phyloP scores from a whole-genome alignment of 2,113 vertebrate species.

The Phodopus roborovskii region DNA sequence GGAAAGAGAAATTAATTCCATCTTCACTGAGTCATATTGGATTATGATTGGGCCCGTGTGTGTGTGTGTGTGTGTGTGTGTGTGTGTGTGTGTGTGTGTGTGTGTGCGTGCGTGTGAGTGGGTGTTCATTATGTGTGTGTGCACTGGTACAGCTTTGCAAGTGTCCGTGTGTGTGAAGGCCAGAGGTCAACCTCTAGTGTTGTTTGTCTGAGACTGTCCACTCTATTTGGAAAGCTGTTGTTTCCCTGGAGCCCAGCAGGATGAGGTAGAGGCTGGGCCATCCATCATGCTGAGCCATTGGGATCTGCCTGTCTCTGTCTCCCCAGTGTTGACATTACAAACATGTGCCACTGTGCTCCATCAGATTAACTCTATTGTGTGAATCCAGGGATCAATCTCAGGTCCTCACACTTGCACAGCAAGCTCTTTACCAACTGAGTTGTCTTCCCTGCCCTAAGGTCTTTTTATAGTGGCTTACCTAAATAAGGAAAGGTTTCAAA shows the following conservation, averaged over 20 bases:
- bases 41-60: background rate
- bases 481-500: background rate
- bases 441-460: too few species aligned
- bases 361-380: background rate
- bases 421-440: background rate
- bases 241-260: background rate
- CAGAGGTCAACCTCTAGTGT: background rate
- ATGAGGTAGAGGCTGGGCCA: background rate
- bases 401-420: background rate
- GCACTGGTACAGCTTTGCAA: background rate
- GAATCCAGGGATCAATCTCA: background rate
- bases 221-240: background rate
- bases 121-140: background rate
- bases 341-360: background rate
- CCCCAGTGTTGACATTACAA: too few species aligned
- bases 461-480: background rate
- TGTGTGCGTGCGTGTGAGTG: background rate
- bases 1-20: background rate
- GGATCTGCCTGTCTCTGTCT: background rate
- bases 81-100: background rate
- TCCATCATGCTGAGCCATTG: rapidly evolving
- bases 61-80: background rate
- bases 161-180: background rate
- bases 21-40: background rate
- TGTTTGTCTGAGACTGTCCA: background rate